phyloP scores from a whole-genome alignment of 2,113 vertebrate genomes.

The Sclerurus mexicanus region DNA sequence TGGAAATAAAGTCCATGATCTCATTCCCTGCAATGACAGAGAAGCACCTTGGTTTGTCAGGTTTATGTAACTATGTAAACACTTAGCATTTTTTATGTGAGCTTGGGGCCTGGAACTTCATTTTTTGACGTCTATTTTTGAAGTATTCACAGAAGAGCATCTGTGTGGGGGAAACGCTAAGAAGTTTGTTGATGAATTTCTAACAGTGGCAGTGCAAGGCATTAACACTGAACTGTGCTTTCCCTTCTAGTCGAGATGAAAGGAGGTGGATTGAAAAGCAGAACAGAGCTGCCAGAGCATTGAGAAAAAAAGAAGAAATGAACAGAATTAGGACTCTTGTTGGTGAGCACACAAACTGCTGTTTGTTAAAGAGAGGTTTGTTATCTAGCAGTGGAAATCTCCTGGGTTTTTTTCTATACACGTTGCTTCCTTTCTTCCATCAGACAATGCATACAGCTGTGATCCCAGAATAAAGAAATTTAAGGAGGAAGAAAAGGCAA shows the following conservation, averaged over 20 bases:
- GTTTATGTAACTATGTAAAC: background rate
- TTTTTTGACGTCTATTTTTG: background rate
- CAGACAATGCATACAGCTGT: conserved; percentile 93
- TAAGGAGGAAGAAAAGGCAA: conserved; percentile 96
- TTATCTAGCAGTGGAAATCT: background rate
- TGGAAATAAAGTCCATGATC: background rate
- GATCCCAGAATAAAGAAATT: conserved; percentile 98
- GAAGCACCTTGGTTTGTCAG: background rate
- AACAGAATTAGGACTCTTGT: conserved; percentile 93
- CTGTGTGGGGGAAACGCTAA: background rate
- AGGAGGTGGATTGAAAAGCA: conserved; percentile 98
- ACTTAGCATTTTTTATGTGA: background rate
- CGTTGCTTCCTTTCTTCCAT: conserved; percentile 16
- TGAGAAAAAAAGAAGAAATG: conserved; percentile 99
- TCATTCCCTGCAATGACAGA: background rate
- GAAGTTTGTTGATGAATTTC: background rate
- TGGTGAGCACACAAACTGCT: conserved; percentile 66
- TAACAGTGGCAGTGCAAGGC: background rate
- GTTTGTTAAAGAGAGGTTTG: background rate
- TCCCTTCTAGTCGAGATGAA: conserved; percentile 88
- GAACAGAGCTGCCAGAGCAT: conserved; percentile 90
- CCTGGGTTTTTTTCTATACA: background rate
- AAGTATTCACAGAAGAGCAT: background rate
- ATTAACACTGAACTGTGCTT: background rate
- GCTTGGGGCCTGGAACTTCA: background rate